Percentiles rank a stretch among this genome's conserved stretches.
Conservation (phyloP, 2,888 invertebrate species). For the Eurois occulta region DNA sequence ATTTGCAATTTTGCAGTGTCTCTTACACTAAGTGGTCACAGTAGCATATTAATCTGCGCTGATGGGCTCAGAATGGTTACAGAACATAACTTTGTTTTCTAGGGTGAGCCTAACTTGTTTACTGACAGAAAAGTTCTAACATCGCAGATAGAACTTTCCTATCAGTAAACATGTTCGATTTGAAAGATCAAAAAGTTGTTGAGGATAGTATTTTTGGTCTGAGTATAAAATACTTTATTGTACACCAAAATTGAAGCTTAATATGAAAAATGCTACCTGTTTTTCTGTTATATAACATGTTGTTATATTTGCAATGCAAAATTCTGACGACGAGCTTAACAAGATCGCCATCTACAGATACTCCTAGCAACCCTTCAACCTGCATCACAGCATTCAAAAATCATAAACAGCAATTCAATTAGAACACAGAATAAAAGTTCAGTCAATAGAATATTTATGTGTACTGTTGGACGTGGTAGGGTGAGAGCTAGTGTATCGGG, state of each 20-base stretch:
- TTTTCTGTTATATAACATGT: no score
- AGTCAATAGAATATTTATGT: no score
- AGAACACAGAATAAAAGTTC: no score
- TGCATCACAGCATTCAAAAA: no score
- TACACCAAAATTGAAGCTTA: background rate
- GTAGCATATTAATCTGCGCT: background rate
- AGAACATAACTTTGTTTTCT: background rate
- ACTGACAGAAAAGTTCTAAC: background rate
- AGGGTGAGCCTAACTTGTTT: background rate
- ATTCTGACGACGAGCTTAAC: background rate
- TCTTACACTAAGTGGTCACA: constrained; percentile 10
- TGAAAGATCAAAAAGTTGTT: background rate
- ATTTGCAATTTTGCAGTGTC: constrained; percentile 29
- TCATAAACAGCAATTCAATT: background rate
- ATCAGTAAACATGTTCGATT: background rate
- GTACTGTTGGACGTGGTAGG: no score
- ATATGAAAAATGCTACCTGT: background rate
- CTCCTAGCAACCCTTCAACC: no score
- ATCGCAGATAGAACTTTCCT: background rate
- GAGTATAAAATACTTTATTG: background rate
- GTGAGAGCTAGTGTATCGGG: no score
- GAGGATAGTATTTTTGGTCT: background rate
- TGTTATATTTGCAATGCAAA: background rate
- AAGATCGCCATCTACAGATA: background rate
- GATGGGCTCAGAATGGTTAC: constrained; percentile 1